A percentile compares a stretch with the other conserved stretches of the same genome.
Evolutionary conservation across 1,140 invertebrate species (phyloP).

Genomic region (Conopomorpha cramerella): DNA sequence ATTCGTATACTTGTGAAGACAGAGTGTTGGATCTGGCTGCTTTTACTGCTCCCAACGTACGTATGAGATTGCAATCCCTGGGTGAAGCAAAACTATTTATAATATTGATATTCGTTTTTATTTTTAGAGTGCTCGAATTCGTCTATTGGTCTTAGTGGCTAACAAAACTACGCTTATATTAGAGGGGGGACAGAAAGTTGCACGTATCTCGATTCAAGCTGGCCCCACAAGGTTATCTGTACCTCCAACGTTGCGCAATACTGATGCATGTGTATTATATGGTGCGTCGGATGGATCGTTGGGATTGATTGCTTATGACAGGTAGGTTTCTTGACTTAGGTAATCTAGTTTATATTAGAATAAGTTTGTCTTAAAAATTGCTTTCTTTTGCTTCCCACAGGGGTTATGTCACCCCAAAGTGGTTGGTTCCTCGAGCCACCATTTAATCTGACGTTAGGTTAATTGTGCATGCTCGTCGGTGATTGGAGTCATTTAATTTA

Average conservation of each 20-base stretch:
- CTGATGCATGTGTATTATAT: conserved; percentile 29
- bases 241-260: conserved; percentile 14
- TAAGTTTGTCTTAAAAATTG: too few relatives aligned
- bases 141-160: conserved; percentile 31
- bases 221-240: conserved; percentile 29
- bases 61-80: conserved; percentile 6
- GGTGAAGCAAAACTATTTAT: conserved; percentile 1
- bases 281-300: conserved; percentile 46
- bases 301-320: conserved; percentile 30
- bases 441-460: too few relatives aligned
- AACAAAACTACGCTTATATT: conserved; percentile 38
- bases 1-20: conserved; percentile 39
- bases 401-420: too few relatives aligned
- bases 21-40: conserved; percentile 39
- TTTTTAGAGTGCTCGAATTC: conserved; percentile 24
- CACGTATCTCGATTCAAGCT: conserved; percentile 19
- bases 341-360: not conserved
- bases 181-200: conserved; percentile 32
- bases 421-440: too few relatives aligned
- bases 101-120: conserved; percentile 6
- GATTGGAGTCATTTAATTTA: too few relatives aligned
- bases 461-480: too few relatives aligned
- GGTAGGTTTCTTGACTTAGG: conserved; percentile 18
- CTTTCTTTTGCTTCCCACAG: too few relatives aligned
- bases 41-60: conserved; percentile 40